These are phyloP conservation scores for Aplodontia rufa DNA, from an alignment of 2,113 vertebrate species.

Conservation along the genomic window DNA sequence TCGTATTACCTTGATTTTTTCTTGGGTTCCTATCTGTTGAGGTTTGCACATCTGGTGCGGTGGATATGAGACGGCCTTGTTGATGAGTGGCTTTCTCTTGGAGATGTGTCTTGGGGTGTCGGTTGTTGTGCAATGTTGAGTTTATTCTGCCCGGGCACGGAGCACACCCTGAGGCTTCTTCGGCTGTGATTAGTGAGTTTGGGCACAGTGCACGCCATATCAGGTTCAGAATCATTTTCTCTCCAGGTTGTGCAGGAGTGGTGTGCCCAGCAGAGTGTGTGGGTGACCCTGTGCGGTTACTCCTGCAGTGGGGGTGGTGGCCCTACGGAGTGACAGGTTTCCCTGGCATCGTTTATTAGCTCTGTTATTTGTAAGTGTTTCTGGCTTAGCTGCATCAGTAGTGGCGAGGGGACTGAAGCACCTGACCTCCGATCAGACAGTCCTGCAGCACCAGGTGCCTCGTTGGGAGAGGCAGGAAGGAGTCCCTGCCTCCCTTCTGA, in stretches of 20 bases:
- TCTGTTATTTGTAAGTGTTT: not conserved
- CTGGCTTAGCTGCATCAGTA: not conserved
- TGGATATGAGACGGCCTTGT: not conserved
- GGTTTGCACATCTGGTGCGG: not conserved
- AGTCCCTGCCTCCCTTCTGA: not conserved
- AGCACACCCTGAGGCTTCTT: not conserved
- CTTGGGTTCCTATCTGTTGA: too few species aligned
- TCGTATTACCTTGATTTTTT: too few species aligned
- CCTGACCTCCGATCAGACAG: too few species aligned
- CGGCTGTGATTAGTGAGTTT: not conserved
- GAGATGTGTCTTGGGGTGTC: not conserved
- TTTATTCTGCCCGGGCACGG: not conserved
- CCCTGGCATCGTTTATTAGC: not conserved
- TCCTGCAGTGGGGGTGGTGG: not conserved
- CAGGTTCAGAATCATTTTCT: not conserved
- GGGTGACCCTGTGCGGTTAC: too few species aligned
- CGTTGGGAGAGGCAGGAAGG: not conserved
- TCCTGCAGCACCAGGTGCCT: not conserved
- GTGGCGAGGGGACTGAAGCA: not conserved
- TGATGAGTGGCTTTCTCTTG: not conserved
- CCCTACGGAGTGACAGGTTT: not conserved
- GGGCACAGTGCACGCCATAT: not conserved
- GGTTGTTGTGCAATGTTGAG: not conserved
- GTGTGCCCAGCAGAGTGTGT: not conserved
- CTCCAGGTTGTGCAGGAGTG: not conserved